Percentiles rank a stretch among this genome's conserved stretches.
Evolutionary conservation across 2,888 invertebrate species (phyloP).

Genomic region (Macrosoma leucophasiata): DNA sequence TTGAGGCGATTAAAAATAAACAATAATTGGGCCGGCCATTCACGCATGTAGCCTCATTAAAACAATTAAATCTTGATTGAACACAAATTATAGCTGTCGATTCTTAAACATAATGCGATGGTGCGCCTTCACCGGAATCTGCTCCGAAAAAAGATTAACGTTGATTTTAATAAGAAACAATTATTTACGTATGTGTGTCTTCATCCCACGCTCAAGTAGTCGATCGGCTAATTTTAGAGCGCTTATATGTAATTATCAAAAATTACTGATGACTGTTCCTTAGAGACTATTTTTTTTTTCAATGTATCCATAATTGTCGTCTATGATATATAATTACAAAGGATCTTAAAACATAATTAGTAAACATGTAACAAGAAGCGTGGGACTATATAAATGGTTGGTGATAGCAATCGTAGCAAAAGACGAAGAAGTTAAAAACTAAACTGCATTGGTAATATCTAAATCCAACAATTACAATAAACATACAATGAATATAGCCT

Average conservation of each 20-base stretch:
- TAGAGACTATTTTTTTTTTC: slow-evolving; percentile 53
- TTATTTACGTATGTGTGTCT: slow-evolving; percentile 66
- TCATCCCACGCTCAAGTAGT: slow-evolving; percentile 70
- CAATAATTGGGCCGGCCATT: slow-evolving; percentile 75
- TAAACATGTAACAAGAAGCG: too few species aligned
- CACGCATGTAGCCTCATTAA: slow-evolving; percentile 76
- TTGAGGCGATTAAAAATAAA: slow-evolving; percentile 76
- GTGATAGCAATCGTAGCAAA: too few species aligned
- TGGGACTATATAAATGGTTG: too few species aligned
- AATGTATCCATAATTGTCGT: too few species aligned
- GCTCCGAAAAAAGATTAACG: slow-evolving; percentile 73
- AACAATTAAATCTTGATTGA: slow-evolving; percentile 77
- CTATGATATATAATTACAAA: too few species aligned
- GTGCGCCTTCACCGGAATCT: slow-evolving; percentile 62
- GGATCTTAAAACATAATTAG: too few species aligned
- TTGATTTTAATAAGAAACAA: slow-evolving; percentile 75
- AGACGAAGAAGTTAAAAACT: too few species aligned
- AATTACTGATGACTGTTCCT: slow-evolving; percentile 67
- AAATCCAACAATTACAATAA: too few species aligned
- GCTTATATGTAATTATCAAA: slow-evolving; percentile 70
- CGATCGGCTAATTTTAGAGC: slow-evolving; percentile 57
- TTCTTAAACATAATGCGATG: slow-evolving; percentile 73
- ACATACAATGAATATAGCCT: too few species aligned
- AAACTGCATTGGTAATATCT: too few species aligned
- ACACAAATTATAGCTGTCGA: slow-evolving; percentile 77